Percentiles rank a stretch among this genome's conserved stretches.
Evolutionary conservation across 2,888 invertebrate species (phyloP).

Genomic region (Hyles lineata): DNA sequence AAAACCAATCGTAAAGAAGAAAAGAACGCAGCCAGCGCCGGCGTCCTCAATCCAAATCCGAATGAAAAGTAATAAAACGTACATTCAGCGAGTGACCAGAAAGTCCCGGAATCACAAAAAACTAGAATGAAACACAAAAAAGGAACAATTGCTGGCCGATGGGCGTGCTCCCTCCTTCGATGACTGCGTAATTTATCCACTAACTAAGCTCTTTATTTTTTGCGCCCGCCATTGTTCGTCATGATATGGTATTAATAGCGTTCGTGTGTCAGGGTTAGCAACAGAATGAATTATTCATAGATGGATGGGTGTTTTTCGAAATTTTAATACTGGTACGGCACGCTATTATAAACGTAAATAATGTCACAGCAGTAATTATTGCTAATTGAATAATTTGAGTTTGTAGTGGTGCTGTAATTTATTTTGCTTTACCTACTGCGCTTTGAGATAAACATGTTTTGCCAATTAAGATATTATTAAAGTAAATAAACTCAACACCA

Average conservation of each 20-base stretch:
- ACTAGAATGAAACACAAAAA: constrained; percentile 14
- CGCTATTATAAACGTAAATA: constrained; percentile 10
- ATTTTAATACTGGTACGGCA: constrained; percentile 13
- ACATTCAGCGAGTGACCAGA: constrained; percentile 12
- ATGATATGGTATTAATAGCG: constrained; percentile 52
- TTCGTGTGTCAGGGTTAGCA: constrained; percentile 45
- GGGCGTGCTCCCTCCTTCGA: constrained; percentile 33
- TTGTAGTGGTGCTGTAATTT: too few relatives aligned
- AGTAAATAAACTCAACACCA: too few relatives aligned
- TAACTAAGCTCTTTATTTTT: constrained; percentile 53
- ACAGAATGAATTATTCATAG: constrained; percentile 11
- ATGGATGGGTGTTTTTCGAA: background rate
- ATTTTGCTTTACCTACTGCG: too few relatives aligned
- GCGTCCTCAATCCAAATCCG: background rate
- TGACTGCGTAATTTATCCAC: constrained; percentile 49
- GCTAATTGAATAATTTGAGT: background rate
- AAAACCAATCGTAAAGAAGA: background rate
- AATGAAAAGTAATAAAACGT: background rate
- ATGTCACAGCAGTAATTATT: constrained; percentile 7
- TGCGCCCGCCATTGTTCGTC: constrained; percentile 49
- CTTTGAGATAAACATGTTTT: too few relatives aligned
- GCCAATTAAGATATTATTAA: too few relatives aligned
- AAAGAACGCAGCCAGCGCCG: background rate
- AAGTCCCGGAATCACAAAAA: constrained; percentile 2
- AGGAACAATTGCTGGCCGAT: constrained; percentile 23